Percentiles rank a stretch among this genome's conserved stretches.
These are phyloP conservation scores for Diabrotica virgifera DNA, from an alignment of 1,140 invertebrate species.

Conservation along the genomic window DNA sequence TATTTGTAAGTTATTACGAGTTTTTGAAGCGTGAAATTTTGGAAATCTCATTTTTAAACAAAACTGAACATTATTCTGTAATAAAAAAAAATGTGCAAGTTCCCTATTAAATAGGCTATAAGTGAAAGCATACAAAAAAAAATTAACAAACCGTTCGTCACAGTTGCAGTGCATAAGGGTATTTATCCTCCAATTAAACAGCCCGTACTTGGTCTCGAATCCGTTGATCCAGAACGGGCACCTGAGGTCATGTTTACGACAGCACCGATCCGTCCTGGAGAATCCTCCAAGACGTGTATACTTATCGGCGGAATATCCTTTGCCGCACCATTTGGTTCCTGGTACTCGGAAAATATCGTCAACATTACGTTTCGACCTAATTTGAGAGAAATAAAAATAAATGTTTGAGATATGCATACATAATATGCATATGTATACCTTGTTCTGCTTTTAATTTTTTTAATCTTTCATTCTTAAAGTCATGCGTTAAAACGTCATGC, in stretches of 20 bases:
- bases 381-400: neutral
- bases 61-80: too few relatives aligned
- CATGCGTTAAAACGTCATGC: too few relatives aligned
- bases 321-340: slow-evolving; percentile 86
- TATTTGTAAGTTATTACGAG: too few relatives aligned
- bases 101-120: too few relatives aligned
- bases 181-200: slow-evolving; percentile 81
- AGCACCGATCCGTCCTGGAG: slow-evolving; percentile 75
- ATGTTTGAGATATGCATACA: too few relatives aligned
- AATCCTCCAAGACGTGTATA: slow-evolving; percentile 77
- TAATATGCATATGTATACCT: too few relatives aligned
- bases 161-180: slow-evolving; percentile 86
- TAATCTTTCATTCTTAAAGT: too few relatives aligned
- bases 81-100: too few relatives aligned
- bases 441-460: too few relatives aligned
- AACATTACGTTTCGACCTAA: slow-evolving; percentile 46
- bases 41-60: too few relatives aligned
- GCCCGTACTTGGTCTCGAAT: slow-evolving; percentile 72
- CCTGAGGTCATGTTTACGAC: slow-evolving; percentile 74
- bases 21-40: too few relatives aligned
- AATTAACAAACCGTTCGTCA: slow-evolving; percentile 71
- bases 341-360: slow-evolving; percentile 68
- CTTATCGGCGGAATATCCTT: slow-evolving; percentile 69
- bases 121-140: neutral
- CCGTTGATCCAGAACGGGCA: slow-evolving; percentile 79